phyloP scores from a whole-genome alignment of 2,113 vertebrate genomes.

The Mola mola region DNA sequence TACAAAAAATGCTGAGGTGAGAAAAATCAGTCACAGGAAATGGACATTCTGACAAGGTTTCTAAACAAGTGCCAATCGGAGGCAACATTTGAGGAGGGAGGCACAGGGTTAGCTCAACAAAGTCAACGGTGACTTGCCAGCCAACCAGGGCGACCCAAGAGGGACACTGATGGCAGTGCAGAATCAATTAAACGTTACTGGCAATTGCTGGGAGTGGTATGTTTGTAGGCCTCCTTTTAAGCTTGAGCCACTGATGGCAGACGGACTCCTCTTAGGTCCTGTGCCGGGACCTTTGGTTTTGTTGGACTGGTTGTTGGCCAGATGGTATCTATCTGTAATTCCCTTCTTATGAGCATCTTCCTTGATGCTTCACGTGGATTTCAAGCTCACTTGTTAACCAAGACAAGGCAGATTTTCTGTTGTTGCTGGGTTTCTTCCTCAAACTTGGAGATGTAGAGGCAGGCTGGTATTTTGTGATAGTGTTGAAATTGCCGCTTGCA shows the following conservation, averaged over 20 bases:
- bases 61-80: slow-evolving; percentile 47
- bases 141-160: slow-evolving; percentile 61
- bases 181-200: slow-evolving; percentile 69
- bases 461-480: slow-evolving; percentile 33
- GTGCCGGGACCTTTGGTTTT: slow-evolving; percentile 47
- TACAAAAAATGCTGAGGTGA: too few relatives aligned
- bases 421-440: slow-evolving; percentile 23
- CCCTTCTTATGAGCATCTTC: slow-evolving; percentile 30
- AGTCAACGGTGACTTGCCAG: slow-evolving; percentile 68
- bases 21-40: too few relatives aligned
- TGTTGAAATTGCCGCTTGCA: slow-evolving; percentile 45
- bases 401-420: slow-evolving; percentile 33
- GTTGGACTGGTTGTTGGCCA: slow-evolving; percentile 50
- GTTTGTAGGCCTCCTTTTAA: slow-evolving; percentile 59
- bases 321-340: slow-evolving; percentile 48
- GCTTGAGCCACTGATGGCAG: slow-evolving; percentile 34
- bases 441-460: slow-evolving; percentile 17
- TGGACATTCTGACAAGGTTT: slow-evolving; percentile 31
- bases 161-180: slow-evolving; percentile 51
- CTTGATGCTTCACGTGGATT: slow-evolving; percentile 47
- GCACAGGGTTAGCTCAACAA: slow-evolving; percentile 65
- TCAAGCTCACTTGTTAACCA: slow-evolving; percentile 11
- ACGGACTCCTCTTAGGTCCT: slow-evolving; percentile 39
- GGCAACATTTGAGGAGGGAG: slow-evolving; percentile 62
- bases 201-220: slow-evolving; percentile 43